A percentile compares a stretch with the other conserved stretches of the same genome.
Conservation (phyloP, 2,888 invertebrate species). For the Hyposoter dolosus region DNA sequence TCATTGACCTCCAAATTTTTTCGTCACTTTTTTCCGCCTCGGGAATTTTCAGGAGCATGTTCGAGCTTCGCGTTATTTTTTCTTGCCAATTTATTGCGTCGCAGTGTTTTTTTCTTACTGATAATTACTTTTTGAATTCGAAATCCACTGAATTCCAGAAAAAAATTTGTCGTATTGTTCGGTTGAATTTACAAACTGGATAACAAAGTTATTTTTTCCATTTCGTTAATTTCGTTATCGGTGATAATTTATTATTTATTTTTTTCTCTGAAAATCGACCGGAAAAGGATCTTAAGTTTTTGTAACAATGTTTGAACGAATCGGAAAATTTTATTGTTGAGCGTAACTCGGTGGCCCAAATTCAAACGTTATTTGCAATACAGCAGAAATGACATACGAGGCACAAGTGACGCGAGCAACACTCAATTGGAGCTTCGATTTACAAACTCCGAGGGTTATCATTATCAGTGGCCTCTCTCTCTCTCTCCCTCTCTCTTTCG, state of each 20-base stretch:
- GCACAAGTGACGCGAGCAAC: not conserved
- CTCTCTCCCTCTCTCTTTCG: constrained; percentile 1
- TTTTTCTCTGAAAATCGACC: not conserved
- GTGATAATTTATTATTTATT: not conserved
- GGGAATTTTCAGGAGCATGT: not conserved
- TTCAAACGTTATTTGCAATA: not conserved
- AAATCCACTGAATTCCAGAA: too few species aligned
- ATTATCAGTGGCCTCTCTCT: constrained; percentile 68
- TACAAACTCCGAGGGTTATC: constrained; percentile 73
- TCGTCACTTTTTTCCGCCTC: not conserved
- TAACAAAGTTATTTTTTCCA: not conserved
- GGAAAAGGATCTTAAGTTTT: not conserved
- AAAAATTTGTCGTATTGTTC: too few species aligned
- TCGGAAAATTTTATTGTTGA: not conserved
- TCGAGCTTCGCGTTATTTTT: not conserved
- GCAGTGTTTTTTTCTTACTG: not conserved
- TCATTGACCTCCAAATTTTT: not conserved
- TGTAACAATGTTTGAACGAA: not conserved
- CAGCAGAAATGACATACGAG: not conserved
- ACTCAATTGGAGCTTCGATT: constrained; percentile 66
- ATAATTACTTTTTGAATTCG: too few species aligned
- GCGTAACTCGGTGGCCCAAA: constrained; percentile 13
- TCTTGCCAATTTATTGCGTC: not conserved
- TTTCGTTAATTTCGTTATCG: not conserved
- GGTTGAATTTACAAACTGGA: too few species aligned